phyloP scores from a whole-genome alignment of 2,888 invertebrate species.

The Hyalella azteca region DNA sequence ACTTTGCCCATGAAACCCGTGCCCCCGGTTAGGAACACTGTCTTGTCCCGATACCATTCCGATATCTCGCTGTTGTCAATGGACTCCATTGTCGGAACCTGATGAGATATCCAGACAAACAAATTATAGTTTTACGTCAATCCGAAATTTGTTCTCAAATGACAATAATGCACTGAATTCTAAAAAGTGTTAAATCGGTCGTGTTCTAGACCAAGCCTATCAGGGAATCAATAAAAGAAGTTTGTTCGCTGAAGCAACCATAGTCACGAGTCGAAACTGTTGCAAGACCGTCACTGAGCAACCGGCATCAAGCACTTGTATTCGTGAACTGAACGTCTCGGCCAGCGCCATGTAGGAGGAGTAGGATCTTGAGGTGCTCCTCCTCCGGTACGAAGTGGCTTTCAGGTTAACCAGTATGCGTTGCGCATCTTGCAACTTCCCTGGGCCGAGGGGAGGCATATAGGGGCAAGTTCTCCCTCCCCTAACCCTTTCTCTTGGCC shows the following conservation, averaged over 20 bases:
- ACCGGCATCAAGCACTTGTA: background rate
- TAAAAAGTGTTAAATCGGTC: background rate
- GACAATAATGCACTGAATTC: background rate
- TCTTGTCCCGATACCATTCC: slow-evolving; percentile 73
- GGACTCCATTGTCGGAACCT: slow-evolving; percentile 26
- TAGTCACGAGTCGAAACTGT: slow-evolving; percentile 14
- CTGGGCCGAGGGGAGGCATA: slow-evolving; percentile 15
- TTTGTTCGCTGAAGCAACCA: background rate
- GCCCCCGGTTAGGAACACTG: slow-evolving; percentile 82
- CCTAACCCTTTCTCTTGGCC: slow-evolving; percentile 1
- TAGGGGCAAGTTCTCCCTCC: slow-evolving; percentile 8
- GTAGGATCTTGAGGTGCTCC: background rate
- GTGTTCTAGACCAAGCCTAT: background rate
- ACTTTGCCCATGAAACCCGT: slow-evolving; percentile 93
- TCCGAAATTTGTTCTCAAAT: background rate
- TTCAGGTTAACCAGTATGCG: slow-evolving; percentile 16
- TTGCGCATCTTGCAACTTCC: slow-evolving; percentile 13
- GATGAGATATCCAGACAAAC: background rate
- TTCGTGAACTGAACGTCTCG: background rate
- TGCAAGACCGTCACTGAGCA: background rate
- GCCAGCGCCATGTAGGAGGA: background rate
- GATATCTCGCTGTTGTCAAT: slow-evolving; percentile 64
- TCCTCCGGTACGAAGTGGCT: background rate
- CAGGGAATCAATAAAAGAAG: background rate
- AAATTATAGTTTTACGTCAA: background rate